Evolutionary conservation across 1,140 invertebrate genomes (phyloP), one percentile per base, ranked within the genome.

Genomic region (Drosophila bipectinata): DNA sequence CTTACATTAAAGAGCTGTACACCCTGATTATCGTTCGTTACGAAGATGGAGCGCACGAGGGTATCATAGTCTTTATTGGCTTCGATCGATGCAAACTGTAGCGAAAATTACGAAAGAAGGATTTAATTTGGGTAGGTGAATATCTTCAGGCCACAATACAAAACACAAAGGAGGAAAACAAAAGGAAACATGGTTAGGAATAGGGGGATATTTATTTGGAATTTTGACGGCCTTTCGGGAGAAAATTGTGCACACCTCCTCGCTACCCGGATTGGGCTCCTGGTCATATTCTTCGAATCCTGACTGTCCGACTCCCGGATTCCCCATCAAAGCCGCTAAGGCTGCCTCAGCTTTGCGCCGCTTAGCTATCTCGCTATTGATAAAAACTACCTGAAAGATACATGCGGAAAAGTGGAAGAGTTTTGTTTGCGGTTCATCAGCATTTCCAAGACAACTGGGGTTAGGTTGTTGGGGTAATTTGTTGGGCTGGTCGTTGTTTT

Each of bases 331-430:
- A 34, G 54, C 39, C 56, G 14, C 53, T 37, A 72, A 39, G 24
- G 69, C 69, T 49, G 75, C 66, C 49, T 75, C 80, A 51, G 77
- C 76, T 30, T 67, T 76, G 21, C 66, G 83, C 39, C 82, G 66
- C 55, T 87, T 88, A 26, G 69, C 58, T 26, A 87, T 82, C 78
- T 82, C 71, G 60, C 83, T 76, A 88, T 76, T 82, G 82, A 87
- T 88, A 88, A 66, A 87, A 87, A 87, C 83, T 88, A 87, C 88
- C 82, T 87, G 82, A 87, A 87, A 87, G 62, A 87, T 82, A 87
- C 44, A 85, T 77, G 59, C 74, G 60, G 54, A 62, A 62, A 39
- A 54, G 37, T 56, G 78, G 68, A 77, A 82, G 53, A 58, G 64
- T 75, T 79, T 60, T 85, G 69, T 85, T 85, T 87, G 79, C 66